A percentile compares a stretch with the other conserved stretches of the same genome.
phyloP scores from a whole-genome alignment of 2,888 invertebrate species.

The Drosophila nigritarsus region DNA sequence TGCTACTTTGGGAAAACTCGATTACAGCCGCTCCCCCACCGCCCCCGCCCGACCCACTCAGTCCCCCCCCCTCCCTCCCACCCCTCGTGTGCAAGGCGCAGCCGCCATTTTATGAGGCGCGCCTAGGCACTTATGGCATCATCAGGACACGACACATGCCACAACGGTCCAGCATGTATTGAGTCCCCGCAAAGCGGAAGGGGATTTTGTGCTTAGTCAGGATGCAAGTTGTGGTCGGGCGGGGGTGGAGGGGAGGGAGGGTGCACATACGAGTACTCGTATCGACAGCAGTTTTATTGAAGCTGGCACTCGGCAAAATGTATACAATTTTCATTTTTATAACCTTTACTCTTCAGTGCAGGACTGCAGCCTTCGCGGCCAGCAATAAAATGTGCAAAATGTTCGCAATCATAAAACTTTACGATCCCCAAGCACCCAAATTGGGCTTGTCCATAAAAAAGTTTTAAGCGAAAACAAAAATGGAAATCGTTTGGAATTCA shows the following conservation, averaged over 20 bases:
- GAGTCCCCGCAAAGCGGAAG: conserved; percentile 54
- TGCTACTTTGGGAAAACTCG: conserved; percentile 74
- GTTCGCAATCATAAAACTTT: conserved; percentile 72
- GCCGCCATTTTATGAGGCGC: conserved; percentile 76
- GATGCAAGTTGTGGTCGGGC: conserved; percentile 31
- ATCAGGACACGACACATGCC: conserved; percentile 48
- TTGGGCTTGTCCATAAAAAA: conserved; percentile 55
- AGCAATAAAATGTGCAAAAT: conserved; percentile 71
- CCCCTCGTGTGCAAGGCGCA: conserved; percentile 41
- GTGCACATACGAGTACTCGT: conserved; percentile 22
- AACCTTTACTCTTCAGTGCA: conserved; percentile 61
- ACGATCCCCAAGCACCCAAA: conserved; percentile 57
- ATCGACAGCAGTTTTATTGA: conserved; percentile 65
- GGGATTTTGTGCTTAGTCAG: conserved; percentile 79
- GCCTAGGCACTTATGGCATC: conserved; percentile 75
- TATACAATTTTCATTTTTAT: conserved; percentile 81
- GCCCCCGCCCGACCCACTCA: background rate
- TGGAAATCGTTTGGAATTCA: conserved; percentile 14
- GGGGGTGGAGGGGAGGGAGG: conserved; percentile 7
- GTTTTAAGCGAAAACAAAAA: conserved; percentile 38
- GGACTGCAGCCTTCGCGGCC: conserved; percentile 54
- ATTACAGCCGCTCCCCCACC: conserved; percentile 57
- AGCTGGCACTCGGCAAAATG: conserved; percentile 70
- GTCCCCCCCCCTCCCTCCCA: background rate
- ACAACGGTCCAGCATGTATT: conserved; percentile 13